Conservation (phyloP, 2,888 invertebrate species). For the Hydroisotoma schaefferi region DNA sequence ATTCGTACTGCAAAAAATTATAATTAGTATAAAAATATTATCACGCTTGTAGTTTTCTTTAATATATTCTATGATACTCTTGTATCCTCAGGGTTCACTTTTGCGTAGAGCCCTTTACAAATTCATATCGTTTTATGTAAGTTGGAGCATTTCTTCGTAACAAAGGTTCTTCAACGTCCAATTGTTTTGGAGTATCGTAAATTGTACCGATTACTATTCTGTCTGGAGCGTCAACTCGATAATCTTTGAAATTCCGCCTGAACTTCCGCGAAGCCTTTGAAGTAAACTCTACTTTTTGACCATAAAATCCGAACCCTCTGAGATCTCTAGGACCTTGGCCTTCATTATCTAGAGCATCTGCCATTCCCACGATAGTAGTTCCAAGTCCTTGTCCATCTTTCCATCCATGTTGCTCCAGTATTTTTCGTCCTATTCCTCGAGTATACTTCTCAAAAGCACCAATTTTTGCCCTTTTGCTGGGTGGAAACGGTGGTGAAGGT, state of each 20-base stretch:
- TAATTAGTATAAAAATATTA: neutral
- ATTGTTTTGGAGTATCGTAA: constrained; percentile 40
- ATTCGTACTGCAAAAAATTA: neutral
- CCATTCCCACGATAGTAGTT: constrained; percentile 35
- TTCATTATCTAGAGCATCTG: constrained; percentile 40
- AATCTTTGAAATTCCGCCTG: constrained; percentile 24
- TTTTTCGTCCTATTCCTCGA: constrained; percentile 54
- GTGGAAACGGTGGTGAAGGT: constrained; percentile 6
- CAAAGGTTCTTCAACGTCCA: constrained; percentile 40
- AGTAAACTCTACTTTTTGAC: constrained; percentile 40
- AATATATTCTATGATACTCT: neutral
- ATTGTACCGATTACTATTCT: constrained; percentile 44
- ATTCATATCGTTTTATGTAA: constrained; percentile 40
- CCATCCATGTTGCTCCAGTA: constrained; percentile 57
- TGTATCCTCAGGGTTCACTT: neutral
- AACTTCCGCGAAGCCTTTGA: constrained; percentile 17
- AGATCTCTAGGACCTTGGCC: constrained; percentile 42
- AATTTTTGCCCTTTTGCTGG: constrained; percentile 13
- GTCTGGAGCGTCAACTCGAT: constrained; percentile 29
- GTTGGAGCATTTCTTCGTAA: constrained; percentile 40
- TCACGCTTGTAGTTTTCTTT: no score
- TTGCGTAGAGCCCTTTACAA: constrained; percentile 5
- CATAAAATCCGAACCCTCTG: constrained; percentile 45
- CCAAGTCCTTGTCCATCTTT: constrained; percentile 57
- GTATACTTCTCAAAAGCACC: constrained; percentile 55